These are phyloP conservation scores for Latrodectus hesperus DNA, from an alignment of 2,888 invertebrate genomes.

Conservation along the genomic window DNA sequence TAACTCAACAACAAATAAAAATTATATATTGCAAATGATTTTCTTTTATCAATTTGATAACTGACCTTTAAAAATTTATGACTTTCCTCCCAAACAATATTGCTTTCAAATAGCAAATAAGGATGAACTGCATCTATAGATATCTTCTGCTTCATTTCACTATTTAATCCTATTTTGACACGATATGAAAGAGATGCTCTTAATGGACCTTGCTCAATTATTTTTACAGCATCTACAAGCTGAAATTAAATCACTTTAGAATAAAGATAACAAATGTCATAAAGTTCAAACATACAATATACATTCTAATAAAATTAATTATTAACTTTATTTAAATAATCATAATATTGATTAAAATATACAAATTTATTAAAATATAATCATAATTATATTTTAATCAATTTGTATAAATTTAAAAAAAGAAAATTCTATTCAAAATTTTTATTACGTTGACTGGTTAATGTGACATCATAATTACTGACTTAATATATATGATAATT, in stretches of 20 bases:
- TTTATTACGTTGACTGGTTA: no score
- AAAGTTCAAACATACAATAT: not conserved
- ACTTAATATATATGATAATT: no score
- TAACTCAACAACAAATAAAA: no score
- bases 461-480: no score
- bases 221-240: slow-evolving; percentile 71
- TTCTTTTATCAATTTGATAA: not conserved
- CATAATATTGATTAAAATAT: no score
- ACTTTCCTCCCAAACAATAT: slow-evolving; percentile 77
- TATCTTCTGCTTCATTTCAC: slow-evolving; percentile 75
- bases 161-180: slow-evolving; percentile 74
- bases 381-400: no score
- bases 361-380: no score
- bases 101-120: slow-evolving; percentile 75
- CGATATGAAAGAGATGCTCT: slow-evolving; percentile 73
- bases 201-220: slow-evolving; percentile 74
- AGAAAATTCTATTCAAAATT: no score
- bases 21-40: no score
- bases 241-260: not conserved
- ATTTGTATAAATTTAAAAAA: no score
- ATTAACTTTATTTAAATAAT: no score
- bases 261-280: not conserved
- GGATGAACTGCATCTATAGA: slow-evolving; percentile 75
- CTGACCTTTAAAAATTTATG: slow-evolving; percentile 77
- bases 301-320: not conserved